Evolutionary conservation across 1,140 invertebrate species (phyloP).

Genomic region (Potamilus streckersoni): DNA sequence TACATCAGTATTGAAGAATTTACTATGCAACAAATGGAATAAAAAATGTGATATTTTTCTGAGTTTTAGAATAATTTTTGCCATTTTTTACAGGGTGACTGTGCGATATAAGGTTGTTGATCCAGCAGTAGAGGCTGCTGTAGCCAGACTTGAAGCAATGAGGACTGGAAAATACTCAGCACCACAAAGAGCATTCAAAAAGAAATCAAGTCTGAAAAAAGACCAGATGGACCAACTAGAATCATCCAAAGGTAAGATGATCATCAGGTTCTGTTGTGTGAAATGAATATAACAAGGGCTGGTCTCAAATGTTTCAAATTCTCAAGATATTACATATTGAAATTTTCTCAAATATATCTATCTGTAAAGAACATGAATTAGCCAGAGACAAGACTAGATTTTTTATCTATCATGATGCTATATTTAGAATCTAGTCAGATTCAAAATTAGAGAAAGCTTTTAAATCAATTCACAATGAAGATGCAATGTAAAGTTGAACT

Average conservation of each 20-base stretch:
- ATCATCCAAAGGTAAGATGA: constrained; percentile 8
- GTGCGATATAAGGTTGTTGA: constrained; percentile 62
- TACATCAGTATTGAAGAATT: too few relatives aligned
- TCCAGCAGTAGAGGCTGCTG: constrained; percentile 58
- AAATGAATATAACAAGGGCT: background rate
- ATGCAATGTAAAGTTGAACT: too few relatives aligned
- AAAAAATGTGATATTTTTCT: too few relatives aligned
- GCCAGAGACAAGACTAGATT: constrained; percentile 1
- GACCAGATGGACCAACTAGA: background rate
- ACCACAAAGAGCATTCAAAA: constrained; percentile 9
- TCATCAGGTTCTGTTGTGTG: background rate
- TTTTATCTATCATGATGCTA: background rate
- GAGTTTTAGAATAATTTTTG: too few relatives aligned
- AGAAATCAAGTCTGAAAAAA: constrained; percentile 11
- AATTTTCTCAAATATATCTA: background rate
- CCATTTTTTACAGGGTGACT: constrained; percentile 50
- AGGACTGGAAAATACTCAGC: constrained; percentile 48
- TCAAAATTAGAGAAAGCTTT: too few relatives aligned
- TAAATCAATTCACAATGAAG: too few relatives aligned
- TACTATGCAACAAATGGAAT: too few relatives aligned
- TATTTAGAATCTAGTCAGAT: too few relatives aligned
- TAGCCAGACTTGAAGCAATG: constrained; percentile 64
- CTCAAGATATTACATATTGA: background rate
- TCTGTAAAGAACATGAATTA: background rate
- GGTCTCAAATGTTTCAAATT: background rate